Base-by-base conservation (phyloP, 1,140 invertebrate genomes). In the Drosophila pallidifrons region DNA sequence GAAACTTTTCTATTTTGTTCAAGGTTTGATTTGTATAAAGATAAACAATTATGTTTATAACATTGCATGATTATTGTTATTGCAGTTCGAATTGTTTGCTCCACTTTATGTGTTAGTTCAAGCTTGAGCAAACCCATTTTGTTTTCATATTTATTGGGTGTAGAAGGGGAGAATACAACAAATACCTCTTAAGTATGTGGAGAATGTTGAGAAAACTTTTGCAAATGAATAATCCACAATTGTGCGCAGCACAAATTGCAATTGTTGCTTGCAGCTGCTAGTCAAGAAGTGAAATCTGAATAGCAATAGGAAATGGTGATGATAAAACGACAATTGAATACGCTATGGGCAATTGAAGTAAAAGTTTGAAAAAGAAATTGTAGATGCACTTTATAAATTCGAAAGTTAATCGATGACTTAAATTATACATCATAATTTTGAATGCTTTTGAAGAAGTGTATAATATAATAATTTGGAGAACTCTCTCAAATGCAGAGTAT, bases 141-240 rank as follows among this genome's bases (percentile, higher is more conserved):
- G 10, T 20, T 41, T 57, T 20, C 1, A 6, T 41, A 57, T 30
- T 51, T 32, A n/a, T 35, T 58, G 20, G 15, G 25, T 58, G n/a
- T 28, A 45, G 20, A 25, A 25, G 20, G 3, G 3, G 20, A 25
- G 35, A 13, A 30, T n/a, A 65, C 25, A 8, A 43, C 32, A 67
- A 54, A 68, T 73, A 73, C 55, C 32, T 41, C 28, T 73, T 61
- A 20, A 63, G 58, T 74, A 57, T 47, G 51, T 63, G 75, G 47
- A 60, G 66, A 47, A 61, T 75, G 72, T 79, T 55, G 60, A 77
- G 76, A 67, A 79, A 86, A 87, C 66, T 79, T 82, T 80, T 65
- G 73, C 83, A 88, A 87, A 87, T 80, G 70, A 83, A 87, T 87
- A 87, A 87, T 83, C 77, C 74, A 78, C 68, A 87, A 88, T 79